Evolutionary conservation across 2,113 vertebrate genomes (phyloP).

Genomic region (Brachypteracias leptosomus): DNA sequence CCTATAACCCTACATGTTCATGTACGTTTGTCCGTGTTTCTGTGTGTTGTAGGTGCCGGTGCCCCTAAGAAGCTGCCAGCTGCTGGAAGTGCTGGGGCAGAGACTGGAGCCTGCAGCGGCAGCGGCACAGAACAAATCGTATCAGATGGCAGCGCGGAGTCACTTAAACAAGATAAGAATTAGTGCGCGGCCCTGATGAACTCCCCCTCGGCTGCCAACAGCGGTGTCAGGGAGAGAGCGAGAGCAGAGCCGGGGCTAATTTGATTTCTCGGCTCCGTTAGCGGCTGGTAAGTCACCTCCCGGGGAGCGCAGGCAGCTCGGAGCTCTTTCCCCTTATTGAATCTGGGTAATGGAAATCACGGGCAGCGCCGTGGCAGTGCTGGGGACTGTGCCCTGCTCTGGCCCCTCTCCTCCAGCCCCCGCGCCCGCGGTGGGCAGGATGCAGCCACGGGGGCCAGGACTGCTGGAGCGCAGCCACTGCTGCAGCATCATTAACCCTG

Average conservation of each 20-base stretch:
- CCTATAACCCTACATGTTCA: accelerated
- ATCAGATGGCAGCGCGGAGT: conserved; percentile 68
- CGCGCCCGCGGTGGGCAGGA: accelerated
- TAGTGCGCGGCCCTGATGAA: conserved; percentile 67
- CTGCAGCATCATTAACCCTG: conserved; percentile 33
- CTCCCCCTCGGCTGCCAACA: conserved; percentile 59
- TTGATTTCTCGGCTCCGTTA: conserved; percentile 73
- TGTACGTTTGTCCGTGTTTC: not conserved
- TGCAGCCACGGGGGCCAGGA: not conserved
- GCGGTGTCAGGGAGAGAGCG: conserved; percentile 66
- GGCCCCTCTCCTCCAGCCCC: not conserved
- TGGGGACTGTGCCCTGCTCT: not conserved
- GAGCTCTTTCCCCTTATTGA: conserved; percentile 47
- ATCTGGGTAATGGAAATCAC: conserved; percentile 61
- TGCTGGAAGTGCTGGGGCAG: conserved; percentile 51
- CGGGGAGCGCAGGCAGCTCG: conserved; percentile 33
- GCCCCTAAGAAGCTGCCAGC: conserved; percentile 37
- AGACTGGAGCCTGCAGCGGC: not conserved
- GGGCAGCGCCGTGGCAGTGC: not conserved
- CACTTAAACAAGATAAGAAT: conserved; percentile 75
- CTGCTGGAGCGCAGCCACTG: not conserved
- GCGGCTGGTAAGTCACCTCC: conserved; percentile 67
- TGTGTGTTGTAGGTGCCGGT: not conserved
- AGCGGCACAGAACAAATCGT: conserved; percentile 51
- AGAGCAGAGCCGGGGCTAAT: conserved; percentile 72